phyloP scores from a whole-genome alignment of 2,113 vertebrate species.

The Cyanoderma ruficeps region DNA sequence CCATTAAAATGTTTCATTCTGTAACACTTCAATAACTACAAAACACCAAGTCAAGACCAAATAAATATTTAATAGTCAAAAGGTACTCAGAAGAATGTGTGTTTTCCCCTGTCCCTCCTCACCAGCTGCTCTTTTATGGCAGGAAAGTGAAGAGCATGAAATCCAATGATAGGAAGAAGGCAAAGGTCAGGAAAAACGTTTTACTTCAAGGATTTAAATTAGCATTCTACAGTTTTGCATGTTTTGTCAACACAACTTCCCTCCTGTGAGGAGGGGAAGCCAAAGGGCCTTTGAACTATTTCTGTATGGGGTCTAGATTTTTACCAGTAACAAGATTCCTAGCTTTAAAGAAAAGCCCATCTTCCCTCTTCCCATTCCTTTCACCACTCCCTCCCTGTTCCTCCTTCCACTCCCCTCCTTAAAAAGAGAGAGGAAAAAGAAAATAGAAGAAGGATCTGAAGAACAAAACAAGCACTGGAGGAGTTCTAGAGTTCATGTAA shows the following conservation, averaged over 20 bases:
- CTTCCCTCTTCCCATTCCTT: neutral
- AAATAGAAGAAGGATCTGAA: slow-evolving; percentile 31
- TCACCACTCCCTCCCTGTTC: neutral
- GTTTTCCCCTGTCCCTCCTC: neutral
- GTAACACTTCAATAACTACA: neutral
- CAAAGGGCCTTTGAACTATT: slow-evolving; percentile 54
- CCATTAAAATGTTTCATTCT: neutral
- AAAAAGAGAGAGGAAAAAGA: neutral
- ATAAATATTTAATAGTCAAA: slow-evolving; percentile 45
- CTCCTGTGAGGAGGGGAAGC: slow-evolving; percentile 39
- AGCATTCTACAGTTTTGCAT: slow-evolving; percentile 46
- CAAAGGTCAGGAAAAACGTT: slow-evolving; percentile 63
- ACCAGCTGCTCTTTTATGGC: slow-evolving; percentile 63
- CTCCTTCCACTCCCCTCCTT: neutral
- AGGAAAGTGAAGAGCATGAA: slow-evolving; percentile 59
- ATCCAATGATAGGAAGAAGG: slow-evolving; percentile 57
- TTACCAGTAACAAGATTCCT: neutral
- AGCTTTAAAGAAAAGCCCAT: slow-evolving; percentile 21
- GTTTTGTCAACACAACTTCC: slow-evolving; percentile 64
- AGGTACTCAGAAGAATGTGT: slow-evolving; percentile 35
- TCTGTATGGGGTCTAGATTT: slow-evolving; percentile 39
- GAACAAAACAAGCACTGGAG: slow-evolving; percentile 28
- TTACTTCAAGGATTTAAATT: slow-evolving; percentile 59
- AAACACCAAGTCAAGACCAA: neutral
- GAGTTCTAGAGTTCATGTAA: slow-evolving; percentile 48